Conservation (phyloP, 2,888 invertebrate genomes). For the Philonicus albiceps region DNA sequence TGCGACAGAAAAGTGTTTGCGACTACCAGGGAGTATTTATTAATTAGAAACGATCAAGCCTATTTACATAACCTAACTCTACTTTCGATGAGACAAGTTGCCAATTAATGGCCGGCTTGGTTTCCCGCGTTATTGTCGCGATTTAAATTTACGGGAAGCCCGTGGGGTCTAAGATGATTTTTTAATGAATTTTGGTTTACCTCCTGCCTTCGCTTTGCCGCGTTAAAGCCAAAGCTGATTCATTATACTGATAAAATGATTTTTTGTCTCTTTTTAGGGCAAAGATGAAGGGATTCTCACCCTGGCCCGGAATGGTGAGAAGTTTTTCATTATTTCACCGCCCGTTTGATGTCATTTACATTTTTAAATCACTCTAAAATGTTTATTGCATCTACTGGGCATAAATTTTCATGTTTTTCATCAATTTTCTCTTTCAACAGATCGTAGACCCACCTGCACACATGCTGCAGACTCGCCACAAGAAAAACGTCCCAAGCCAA, state of each 20-base stretch:
- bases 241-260: not conserved
- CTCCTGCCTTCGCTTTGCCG: not conserved
- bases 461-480: conserved; percentile 73
- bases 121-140: conserved; percentile 28
- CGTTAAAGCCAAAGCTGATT: not conserved
- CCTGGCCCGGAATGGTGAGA: conserved; percentile 97
- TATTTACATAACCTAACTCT: conserved; percentile 21
- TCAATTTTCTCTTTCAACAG: conserved; percentile 66
- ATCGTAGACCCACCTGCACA: conserved; percentile 83
- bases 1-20: not conserved
- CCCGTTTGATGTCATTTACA: not conserved
- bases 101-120: conserved; percentile 24
- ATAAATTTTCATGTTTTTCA: not conserved
- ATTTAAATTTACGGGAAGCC: not conserved
- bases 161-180: not conserved
- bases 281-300: conserved; percentile 96
- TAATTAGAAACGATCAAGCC: not conserved
- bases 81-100: not conserved
- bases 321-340: conserved; percentile 50
- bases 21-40: not conserved
- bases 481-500: conserved; percentile 76
- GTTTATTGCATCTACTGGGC: not conserved
- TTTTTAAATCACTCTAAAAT: not conserved
- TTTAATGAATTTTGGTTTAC: not conserved
- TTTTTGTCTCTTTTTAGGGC: conserved; percentile 74